Conservation (phyloP, 1,140 invertebrate genomes). For the Ceratosolen fusciceps region DNA sequence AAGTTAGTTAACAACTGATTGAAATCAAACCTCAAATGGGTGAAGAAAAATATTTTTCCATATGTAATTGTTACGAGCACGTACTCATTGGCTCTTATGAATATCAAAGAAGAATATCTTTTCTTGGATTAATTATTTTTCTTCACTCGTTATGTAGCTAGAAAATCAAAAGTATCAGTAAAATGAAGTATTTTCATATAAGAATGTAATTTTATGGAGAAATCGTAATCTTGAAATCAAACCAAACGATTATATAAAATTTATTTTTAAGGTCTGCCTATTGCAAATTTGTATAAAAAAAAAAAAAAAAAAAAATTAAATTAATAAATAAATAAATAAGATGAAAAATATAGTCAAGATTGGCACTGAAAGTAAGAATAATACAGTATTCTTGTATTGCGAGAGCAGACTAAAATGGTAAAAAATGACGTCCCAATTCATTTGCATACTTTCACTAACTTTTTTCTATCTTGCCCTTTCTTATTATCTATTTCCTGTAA, state of each 20-base stretch:
- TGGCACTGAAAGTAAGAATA: slow-evolving; percentile 7
- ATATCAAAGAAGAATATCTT: neutral
- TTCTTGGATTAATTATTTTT: slow-evolving; percentile 22
- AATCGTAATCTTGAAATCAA: slow-evolving; percentile 17
- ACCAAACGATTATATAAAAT: slow-evolving; percentile 24
- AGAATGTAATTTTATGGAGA: slow-evolving; percentile 6
- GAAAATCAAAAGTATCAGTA: neutral
- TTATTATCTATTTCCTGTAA: slow-evolving; percentile 8
- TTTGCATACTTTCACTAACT: slow-evolving; percentile 48
- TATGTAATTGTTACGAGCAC: no score
- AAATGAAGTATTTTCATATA: slow-evolving; percentile 10
- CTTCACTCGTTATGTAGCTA: slow-evolving; percentile 27
- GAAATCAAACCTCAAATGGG: slow-evolving; percentile 22
- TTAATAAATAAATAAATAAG: no score
- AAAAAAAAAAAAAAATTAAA: no score
- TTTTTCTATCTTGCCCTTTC: slow-evolving; percentile 22
- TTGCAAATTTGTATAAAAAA: slow-evolving; percentile 16
- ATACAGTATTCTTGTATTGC: slow-evolving; percentile 46
- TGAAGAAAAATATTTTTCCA: slow-evolving; percentile 32
- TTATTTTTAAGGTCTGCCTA: slow-evolving; percentile 15
- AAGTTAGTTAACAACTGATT: slow-evolving; percentile 61
- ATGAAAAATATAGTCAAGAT: no score
- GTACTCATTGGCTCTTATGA: no score
- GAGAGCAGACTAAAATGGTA: slow-evolving; percentile 67
- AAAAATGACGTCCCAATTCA: slow-evolving; percentile 52